Base-by-base conservation (phyloP, 2,888 invertebrate species). In the Dromius quadrimaculatus region DNA sequence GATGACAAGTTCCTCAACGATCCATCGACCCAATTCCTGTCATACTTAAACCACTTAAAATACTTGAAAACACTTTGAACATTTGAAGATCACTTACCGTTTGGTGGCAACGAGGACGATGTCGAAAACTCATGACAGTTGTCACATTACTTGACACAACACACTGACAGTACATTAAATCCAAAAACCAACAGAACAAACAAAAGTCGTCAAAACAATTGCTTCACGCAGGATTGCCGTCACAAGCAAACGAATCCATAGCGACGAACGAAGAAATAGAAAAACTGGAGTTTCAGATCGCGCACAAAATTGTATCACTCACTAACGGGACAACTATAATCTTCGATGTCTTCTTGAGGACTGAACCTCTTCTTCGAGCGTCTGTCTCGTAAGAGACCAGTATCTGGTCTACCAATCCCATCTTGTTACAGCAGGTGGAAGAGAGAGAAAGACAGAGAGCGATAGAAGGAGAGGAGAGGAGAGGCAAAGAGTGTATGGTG, bases 351-450 rank as follows among this genome's bases (percentile, higher is more conserved):
- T 38, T 23, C 50, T 70, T 47, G 19, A 15, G 32, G 36, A 36
- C 38, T 70, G 62, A 62, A 36, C 71, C 50, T 38, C 54, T 59
- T 19, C 17, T 2, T 19, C 70, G 63, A 17, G 36, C 69, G 9
- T 28, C 61, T 47, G 65, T 57, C n/a, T n/a, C 57, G 70, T 57
- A 17, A 19, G 72, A 41, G 36, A 45, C 43, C 74, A 76, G 76
- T 76, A 77, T 79, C 78, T 77, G 75, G 75, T 78, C 77, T 76
- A 77, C 80, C 78, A 78, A 78, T 79, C 78, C 77, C 76, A 77
- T 78, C 78, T 78, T 76, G 78, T 76, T 78, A 77, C 78, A 77
- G 78, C 79, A 79, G 79, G 79, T 79, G 80, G 76, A 78, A 77
- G 76, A 78, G 75, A 76, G 74, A 76, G 75, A 74, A 74, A 20